phyloP scores from a whole-genome alignment of 2,113 vertebrate genomes.

The Apteryx mantelli region DNA sequence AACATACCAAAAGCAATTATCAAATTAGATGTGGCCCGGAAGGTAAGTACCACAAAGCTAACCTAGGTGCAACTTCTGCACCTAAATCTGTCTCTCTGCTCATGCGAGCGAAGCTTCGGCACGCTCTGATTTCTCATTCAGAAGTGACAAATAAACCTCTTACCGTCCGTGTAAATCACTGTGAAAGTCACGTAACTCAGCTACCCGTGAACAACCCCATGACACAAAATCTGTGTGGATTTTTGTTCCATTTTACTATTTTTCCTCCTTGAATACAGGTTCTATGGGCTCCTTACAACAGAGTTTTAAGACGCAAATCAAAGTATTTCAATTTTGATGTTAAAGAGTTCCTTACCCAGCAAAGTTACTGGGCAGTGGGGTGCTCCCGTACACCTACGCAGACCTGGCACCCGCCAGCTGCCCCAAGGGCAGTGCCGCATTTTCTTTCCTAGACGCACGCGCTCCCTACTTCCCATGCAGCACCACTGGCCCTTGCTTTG shows the following conservation, averaged over 20 bases:
- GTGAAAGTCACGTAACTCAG: not conserved
- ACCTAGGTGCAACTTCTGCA: not conserved
- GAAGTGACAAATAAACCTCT: not conserved
- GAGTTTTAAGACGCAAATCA: not conserved
- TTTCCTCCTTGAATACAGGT: not conserved
- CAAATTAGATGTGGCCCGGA: not conserved
- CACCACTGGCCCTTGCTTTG: not conserved
- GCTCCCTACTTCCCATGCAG: not conserved
- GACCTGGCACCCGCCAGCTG: not conserved
- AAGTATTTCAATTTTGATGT: not conserved
- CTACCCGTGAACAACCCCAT: not conserved
- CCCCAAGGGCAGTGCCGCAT: not conserved
- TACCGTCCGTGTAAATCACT: not conserved
- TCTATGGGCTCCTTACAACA: not conserved
- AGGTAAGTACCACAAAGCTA: not conserved
- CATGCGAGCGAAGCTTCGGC: not conserved
- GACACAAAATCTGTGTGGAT: fast-evolving
- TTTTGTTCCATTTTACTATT: not conserved
- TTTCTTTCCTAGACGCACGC: not conserved
- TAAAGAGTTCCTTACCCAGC: not conserved
- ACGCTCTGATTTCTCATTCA: not conserved
- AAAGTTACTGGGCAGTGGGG: not conserved
- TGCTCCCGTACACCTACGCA: not conserved
- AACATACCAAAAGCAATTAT: slow-evolving; percentile 45
- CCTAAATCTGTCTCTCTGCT: fast-evolving